Base-by-base conservation (phyloP, 2,888 invertebrate species). In the Epinotia demarniana region DNA sequence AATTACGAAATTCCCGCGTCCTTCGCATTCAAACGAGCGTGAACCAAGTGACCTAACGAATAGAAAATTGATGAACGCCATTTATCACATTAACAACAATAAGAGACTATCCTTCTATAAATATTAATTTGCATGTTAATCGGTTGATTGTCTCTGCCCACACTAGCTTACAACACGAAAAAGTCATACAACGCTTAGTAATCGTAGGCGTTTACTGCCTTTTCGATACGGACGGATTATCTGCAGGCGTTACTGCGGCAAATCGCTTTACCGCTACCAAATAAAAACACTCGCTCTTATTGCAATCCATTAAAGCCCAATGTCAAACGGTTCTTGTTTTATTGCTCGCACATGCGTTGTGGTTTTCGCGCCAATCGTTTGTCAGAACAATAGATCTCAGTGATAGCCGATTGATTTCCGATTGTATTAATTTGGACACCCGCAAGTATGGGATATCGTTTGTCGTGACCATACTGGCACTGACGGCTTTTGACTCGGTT, bases 71-170 rank as follows among this genome's bases (percentile, higher is more conserved):
- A 78, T 81, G 79, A 77, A 76, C 79, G 76, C 69, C 72, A 81
- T 80, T 75, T 79, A 80, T 86, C 82, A 85, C 78, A 82, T 33
- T 72, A 81, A 80, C 81, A 84, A 85, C 84, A 86, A 86, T 83
- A 78, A 80, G 55, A 69, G 67, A 75, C 80, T 83, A 88, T 85
- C 82, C 77, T 79, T 80, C 82, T 80, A 86, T 86, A 85, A 83
- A 84, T 86, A 87, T 84, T 81, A 81, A 90, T 90, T 89, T 86
- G 84, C 84, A 85, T 86, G 84, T 88, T 85, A 86, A 90, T 89
- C 84, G 83, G 81, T 83, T 83, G 82, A 84, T 88, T 83, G 85
- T 83, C 78, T 78, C 33, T 71, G 72, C 73, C 49, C 23, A 60
- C 62, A 16, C 60, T 46, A 63, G 8, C 12, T 19, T 66, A 27